A percentile compares a stretch with the other conserved stretches of the same genome.
These are phyloP conservation scores for Nomada hirtipes DNA, from an alignment of 2,888 invertebrate genomes.

Conservation along the genomic window DNA sequence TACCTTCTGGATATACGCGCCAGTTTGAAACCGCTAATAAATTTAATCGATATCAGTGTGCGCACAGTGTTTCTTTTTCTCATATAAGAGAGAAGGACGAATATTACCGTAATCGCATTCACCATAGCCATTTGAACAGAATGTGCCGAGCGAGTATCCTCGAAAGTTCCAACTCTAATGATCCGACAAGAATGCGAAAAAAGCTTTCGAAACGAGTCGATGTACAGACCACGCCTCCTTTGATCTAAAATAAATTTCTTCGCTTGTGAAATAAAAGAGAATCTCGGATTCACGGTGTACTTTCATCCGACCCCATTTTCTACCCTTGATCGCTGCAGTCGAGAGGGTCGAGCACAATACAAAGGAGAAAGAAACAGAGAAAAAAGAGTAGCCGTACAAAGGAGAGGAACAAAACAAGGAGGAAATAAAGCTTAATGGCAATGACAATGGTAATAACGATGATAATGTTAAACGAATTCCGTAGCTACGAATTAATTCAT, in stretches of 20 bases:
- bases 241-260: slow-evolving; percentile 22
- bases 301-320: slow-evolving; percentile 53
- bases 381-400: slow-evolving; percentile 18
- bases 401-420: slow-evolving; percentile 6
- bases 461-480: slow-evolving; percentile 69
- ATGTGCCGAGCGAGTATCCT: slow-evolving; percentile 5
- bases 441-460: slow-evolving; percentile 49
- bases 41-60: slow-evolving; percentile 6
- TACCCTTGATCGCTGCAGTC: slow-evolving; percentile 65
- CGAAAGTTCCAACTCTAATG: neutral
- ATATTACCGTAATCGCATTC: slow-evolving; percentile 15
- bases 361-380: slow-evolving; percentile 33
- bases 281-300: slow-evolving; percentile 63
- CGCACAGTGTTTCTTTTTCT: neutral
- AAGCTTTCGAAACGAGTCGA: slow-evolving; percentile 22
- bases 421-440: slow-evolving; percentile 29
- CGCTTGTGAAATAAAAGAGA: slow-evolving; percentile 22
- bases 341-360: slow-evolving; percentile 55
- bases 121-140: slow-evolving; percentile 5
- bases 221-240: slow-evolving; percentile 22
- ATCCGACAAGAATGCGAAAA: neutral
- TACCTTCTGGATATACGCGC: neutral
- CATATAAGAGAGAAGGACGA: neutral
- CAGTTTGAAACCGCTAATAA: neutral
- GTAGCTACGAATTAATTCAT: slow-evolving; percentile 73